Conservation (phyloP, 2,113 vertebrate species). For the Stegastes partitus region DNA sequence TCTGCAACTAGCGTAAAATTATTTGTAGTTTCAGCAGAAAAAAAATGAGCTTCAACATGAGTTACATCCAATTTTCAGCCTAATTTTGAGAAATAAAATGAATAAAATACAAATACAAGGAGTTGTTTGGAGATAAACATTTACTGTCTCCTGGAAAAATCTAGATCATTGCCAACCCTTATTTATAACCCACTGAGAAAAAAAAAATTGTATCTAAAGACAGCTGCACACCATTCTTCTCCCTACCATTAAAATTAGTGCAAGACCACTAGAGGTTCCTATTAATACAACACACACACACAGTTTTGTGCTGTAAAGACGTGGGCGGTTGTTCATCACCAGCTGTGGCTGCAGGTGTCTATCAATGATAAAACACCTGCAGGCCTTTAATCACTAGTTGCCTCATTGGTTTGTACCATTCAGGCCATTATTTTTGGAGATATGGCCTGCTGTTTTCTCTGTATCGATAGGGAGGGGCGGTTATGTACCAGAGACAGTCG, state of each 20-base stretch:
- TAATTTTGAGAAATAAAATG: no score
- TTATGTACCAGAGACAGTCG: neutral
- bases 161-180: no score
- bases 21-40: no score
- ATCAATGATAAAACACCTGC: slow-evolving; percentile 66
- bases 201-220: no score
- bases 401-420: slow-evolving; percentile 33
- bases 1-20: no score
- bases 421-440: slow-evolving; percentile 35
- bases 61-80: no score
- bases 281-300: neutral
- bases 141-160: no score
- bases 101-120: no score
- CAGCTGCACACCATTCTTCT: no score
- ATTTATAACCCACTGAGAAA: no score
- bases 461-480: neutral
- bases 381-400: slow-evolving; percentile 64
- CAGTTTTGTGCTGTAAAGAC: neutral
- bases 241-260: neutral
- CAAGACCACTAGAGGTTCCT: slow-evolving; percentile 22
- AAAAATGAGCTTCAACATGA: no score
- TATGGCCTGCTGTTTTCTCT: slow-evolving; percentile 12
- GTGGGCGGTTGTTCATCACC: slow-evolving; percentile 34
- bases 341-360: slow-evolving; percentile 60
- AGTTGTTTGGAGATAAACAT: no score